phyloP scores from a whole-genome alignment of 2,888 invertebrate species.

The Acanthoscelides obtectus region DNA sequence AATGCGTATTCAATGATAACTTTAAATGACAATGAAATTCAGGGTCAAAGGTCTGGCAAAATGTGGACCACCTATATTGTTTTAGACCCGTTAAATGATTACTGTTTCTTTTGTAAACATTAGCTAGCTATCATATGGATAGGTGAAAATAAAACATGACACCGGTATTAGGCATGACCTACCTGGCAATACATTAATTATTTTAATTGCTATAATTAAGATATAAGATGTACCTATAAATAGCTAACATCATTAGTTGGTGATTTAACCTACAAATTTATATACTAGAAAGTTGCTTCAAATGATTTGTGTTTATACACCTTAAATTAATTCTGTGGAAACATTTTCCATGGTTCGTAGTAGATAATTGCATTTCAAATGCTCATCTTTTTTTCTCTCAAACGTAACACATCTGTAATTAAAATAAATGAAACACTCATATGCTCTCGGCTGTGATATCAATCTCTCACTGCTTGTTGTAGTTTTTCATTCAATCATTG shows the following conservation, averaged over 20 bases:
- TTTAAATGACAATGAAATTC: not conserved
- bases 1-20: not conserved
- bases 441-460: no score
- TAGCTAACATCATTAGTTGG: not conserved
- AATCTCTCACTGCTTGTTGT: no score
- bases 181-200: not conserved
- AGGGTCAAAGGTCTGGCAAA: not conserved
- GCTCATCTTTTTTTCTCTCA: no score
- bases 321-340: not conserved
- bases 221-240: not conserved
- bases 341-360: no score
- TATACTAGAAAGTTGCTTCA: not conserved
- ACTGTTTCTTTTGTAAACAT: not conserved
- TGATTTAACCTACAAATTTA: not conserved
- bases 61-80: not conserved
- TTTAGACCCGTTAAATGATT: not conserved
- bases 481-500: no score
- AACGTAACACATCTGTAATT: no score
- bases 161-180: not conserved
- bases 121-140: not conserved
- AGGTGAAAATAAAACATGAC: not conserved
- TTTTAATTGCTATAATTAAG: not conserved
- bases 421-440: no score
- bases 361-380: no score
- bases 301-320: not conserved